Evolutionary conservation across 2,113 vertebrate species (phyloP).

Genomic region (Nothocercus nigrocapillus): DNA sequence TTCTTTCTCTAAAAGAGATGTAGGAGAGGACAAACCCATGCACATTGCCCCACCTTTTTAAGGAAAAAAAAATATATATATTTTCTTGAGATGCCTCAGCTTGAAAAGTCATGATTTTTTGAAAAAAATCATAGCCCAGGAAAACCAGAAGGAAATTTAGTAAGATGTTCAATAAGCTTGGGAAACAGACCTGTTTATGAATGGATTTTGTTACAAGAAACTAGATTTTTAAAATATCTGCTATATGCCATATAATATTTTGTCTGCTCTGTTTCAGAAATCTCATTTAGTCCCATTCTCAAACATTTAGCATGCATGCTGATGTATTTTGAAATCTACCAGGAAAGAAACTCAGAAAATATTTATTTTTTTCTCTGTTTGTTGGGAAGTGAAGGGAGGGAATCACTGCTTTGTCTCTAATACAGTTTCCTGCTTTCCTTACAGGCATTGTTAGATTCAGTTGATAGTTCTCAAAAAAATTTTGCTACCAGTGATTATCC

Average conservation of each 20-base stretch:
- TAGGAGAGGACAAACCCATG: not conserved
- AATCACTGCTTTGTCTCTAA: slow-evolving; percentile 43
- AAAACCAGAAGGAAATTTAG: not conserved
- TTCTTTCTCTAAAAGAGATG: not conserved
- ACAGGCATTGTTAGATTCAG: slow-evolving; percentile 28
- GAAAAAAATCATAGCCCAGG: not conserved
- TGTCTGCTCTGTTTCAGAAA: not conserved
- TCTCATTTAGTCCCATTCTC: slow-evolving; percentile 5
- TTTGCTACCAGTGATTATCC: slow-evolving; percentile 31
- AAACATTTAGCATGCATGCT: not conserved
- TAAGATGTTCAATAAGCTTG: slow-evolving; percentile 7
- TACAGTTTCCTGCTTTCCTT: slow-evolving; percentile 37
- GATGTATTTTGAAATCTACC: slow-evolving; percentile 39
- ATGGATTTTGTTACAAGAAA: not conserved
- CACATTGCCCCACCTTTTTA: not conserved
- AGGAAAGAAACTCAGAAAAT: slow-evolving; percentile 33
- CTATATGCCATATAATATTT: not conserved
- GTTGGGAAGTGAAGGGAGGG: not conserved
- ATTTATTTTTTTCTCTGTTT: not conserved
- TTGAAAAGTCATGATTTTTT: not conserved
- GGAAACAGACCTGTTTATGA: not conserved
- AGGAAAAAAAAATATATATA: not conserved
- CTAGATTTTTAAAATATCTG: not conserved
- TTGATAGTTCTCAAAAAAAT: slow-evolving; percentile 26
- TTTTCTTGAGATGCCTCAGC: not conserved